phyloP scores from a whole-genome alignment of 2,797 vertebrate species.

The Smutsia temminckii region DNA sequence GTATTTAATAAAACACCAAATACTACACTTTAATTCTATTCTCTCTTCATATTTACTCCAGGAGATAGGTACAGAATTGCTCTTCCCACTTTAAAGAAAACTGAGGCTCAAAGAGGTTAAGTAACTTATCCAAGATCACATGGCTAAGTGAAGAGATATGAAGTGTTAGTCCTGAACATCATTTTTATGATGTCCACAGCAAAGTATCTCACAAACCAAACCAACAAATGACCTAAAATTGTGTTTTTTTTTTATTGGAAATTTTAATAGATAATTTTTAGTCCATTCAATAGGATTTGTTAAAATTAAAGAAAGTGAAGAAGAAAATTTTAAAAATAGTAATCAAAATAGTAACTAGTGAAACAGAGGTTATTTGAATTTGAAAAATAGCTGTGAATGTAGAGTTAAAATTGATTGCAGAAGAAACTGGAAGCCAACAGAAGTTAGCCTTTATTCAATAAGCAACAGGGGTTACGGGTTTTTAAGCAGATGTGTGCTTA shows the following conservation, averaged over 20 bases:
- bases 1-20: not conserved
- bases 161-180: not conserved
- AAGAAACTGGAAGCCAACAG: not conserved
- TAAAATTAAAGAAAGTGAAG: not conserved
- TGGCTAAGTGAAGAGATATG: not conserved
- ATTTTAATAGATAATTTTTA: slow-evolving; percentile 25
- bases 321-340: not conserved
- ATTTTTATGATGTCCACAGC: not conserved
- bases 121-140: not conserved
- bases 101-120: not conserved
- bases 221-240: not conserved
- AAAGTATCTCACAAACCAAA: slow-evolving; percentile 5
- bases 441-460: slow-evolving; percentile 1
- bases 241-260: not conserved
- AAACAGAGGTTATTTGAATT: slow-evolving; percentile 23
- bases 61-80: not conserved
- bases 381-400: not conserved
- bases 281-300: not conserved
- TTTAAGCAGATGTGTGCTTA: slow-evolving; percentile 36
- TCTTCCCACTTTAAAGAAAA: slow-evolving; percentile 1
- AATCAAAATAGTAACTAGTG: not conserved
- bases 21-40: not conserved
- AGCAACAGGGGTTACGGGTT: not conserved
- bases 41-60: not conserved
- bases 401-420: not conserved